Conservation (phyloP, 53 echinoderm and acorn worm species). For the Antedon mediterranea region DNA sequence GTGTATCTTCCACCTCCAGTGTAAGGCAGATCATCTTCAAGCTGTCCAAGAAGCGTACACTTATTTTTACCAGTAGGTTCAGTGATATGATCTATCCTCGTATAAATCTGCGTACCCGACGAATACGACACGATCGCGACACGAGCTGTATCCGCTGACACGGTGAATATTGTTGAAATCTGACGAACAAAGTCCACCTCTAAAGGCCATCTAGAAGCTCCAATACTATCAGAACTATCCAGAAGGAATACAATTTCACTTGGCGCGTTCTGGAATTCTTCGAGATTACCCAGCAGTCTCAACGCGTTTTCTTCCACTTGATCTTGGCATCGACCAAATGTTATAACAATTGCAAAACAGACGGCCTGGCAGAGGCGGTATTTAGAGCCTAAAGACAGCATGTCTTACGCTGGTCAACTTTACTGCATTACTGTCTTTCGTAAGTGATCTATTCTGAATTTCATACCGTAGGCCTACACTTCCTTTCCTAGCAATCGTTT, state of each 20-base stretch:
- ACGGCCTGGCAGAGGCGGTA: not conserved
- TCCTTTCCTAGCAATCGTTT: not conserved
- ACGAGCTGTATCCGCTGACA: constrained; percentile 20
- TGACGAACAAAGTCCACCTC: constrained; percentile 40
- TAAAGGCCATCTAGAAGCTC: constrained; percentile 4
- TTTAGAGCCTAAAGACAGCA: not conserved
- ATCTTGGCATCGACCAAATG: not conserved
- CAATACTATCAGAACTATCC: constrained; percentile 55
- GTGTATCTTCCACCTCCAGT: constrained; percentile 33
- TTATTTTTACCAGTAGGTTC: constrained; percentile 35
- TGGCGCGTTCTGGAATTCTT: constrained; percentile 11
- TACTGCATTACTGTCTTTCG: not conserved
- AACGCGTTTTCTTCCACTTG: not conserved
- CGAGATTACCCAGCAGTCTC: not conserved
- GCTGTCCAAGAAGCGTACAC: constrained; percentile 23
- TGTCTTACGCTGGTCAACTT: not conserved
- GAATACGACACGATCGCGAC: constrained; percentile 51
- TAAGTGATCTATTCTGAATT: not conserved
- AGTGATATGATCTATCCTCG: constrained; percentile 29
- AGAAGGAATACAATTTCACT: constrained; percentile 50
- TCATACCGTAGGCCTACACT: not conserved
- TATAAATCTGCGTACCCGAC: constrained; percentile 4
- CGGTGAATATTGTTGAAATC: not conserved
- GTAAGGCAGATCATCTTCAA: constrained; percentile 5
- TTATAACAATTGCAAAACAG: not conserved